Base-by-base conservation (phyloP, 2,888 invertebrate genomes). In the Eupithecia subumbrata region DNA sequence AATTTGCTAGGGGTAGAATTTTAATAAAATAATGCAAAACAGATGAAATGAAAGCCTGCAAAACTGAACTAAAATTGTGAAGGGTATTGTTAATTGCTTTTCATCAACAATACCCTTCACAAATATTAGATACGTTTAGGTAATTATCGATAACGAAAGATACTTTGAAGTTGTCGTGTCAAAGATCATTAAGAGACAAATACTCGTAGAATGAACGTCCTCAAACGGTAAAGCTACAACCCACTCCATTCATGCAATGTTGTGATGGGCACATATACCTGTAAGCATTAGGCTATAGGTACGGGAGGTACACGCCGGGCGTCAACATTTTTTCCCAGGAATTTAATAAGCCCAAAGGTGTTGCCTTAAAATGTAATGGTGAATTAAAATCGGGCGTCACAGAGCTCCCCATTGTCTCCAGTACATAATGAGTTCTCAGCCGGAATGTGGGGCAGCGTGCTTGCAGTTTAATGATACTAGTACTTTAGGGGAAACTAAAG, bases 341-440 rank as follows among this genome's bases (percentile, higher is more conserved):
- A 73, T 75, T 69, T 64, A 76, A 70, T 70, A 76, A 72, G 56
- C 69, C 66, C 70, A 76, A 78, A 78, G 68, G 73, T 78, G 80
- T 78, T 71, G 75, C 69, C 71, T 78, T 80, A 76, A 72, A 77
- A 77, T 76, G 79, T 79, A 78, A 78, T 75, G 79, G 76, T 73
- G 77, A 70, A 84, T 85, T 81, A 78, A 86, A 85, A 87, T 82
- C 81, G 82, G 84, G 74, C 76, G 82, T 80, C 79, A 84, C 84
- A 84, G 85, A 85, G 85, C 81, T 82, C 83, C 83, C 81, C 86
- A 89, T 89, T 90, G 89, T 90, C 86, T 85, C 81, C 83, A 87
- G 85, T 81, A 86, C 86, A 82, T 90, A 89, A 89, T 88, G 86
- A 90, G 86, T 84, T 82, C 84, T 80, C 85, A 71, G 73, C n/a